Conservation (phyloP, 2,113 vertebrate genomes). For the Cynoglossus semilaevis region DNA sequence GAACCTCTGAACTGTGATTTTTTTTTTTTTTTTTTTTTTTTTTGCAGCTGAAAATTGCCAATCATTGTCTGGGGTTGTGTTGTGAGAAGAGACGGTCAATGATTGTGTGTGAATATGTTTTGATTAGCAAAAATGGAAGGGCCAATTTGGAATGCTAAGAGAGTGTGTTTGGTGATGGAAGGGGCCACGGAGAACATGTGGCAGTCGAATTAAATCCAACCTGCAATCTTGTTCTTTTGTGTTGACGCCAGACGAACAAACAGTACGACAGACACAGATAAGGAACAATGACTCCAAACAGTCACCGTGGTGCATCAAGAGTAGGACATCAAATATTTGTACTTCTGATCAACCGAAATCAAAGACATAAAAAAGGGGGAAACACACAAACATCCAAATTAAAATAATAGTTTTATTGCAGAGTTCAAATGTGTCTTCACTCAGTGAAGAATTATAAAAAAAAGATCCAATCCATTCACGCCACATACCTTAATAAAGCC, state of each 20-base stretch:
- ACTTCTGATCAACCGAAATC: too few species aligned
- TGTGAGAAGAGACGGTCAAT: conserved; percentile 60
- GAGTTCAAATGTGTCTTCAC: too few species aligned
- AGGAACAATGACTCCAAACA: conserved; percentile 4
- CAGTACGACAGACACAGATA: conserved; percentile 9
- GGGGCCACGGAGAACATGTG: conserved; percentile 37
- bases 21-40: too few species aligned
- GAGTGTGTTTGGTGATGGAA: conserved; percentile 27
- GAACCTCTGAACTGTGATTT: conserved; percentile 65
- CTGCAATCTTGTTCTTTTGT: conserved; percentile 11
- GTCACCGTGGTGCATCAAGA: neutral
- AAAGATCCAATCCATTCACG: too few species aligned
- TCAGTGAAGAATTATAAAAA: too few species aligned
- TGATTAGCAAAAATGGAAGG: conserved; percentile 73
- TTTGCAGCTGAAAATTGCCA: conserved; percentile 71
- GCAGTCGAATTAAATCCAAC: conserved; percentile 32
- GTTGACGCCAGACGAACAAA: conserved; percentile 27
- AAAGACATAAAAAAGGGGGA: too few species aligned
- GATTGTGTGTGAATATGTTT: conserved; percentile 76
- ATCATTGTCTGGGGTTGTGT: conserved; percentile 71
- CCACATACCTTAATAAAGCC: too few species aligned
- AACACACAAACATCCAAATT: too few species aligned
- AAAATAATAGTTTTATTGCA: too few species aligned
- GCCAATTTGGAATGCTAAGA: conserved; percentile 57
- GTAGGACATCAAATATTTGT: too few species aligned